These are phyloP conservation scores for Melipona bicolor DNA, from an alignment of 2,888 invertebrate species.

Conservation along the genomic window DNA sequence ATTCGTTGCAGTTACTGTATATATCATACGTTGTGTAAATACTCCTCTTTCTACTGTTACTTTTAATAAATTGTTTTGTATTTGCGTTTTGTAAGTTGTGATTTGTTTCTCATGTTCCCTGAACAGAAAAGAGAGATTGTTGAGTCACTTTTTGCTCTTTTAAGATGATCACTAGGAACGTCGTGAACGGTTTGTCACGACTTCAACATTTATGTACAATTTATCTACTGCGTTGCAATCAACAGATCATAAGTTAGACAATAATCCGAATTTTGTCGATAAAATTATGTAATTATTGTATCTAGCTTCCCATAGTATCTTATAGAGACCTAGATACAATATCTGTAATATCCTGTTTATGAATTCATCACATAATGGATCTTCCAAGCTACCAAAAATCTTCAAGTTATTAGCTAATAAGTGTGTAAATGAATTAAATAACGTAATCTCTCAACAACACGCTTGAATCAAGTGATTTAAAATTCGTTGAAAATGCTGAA, in stretches of 20 bases:
- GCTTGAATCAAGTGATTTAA: neutral
- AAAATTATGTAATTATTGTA: no score
- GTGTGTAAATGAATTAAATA: neutral
- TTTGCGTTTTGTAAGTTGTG: slow-evolving; percentile 24
- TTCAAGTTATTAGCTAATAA: neutral
- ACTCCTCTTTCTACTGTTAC: slow-evolving; percentile 53
- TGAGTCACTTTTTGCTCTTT: no score
- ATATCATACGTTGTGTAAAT: slow-evolving; percentile 68
- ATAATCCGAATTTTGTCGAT: no score
- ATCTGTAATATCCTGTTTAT: no score
- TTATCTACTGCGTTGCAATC: no score
- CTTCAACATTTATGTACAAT: no score
- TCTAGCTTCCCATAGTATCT: no score
- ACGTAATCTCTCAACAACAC: neutral
- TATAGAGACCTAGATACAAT: no score
- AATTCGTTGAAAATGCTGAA: neutral
- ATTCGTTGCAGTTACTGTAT: slow-evolving; percentile 56
- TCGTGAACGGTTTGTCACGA: no score
- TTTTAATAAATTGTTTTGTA: slow-evolving; percentile 65
- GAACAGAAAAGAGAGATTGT: neutral
- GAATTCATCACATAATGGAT: no score
- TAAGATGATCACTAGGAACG: no score
- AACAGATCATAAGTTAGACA: no score
- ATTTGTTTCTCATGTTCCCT: neutral
- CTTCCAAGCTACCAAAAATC: neutral